Evolutionary conservation across 2,888 invertebrate species (phyloP), one percentile per base, ranked within the genome.

Genomic region (Chironomus riparius): DNA sequence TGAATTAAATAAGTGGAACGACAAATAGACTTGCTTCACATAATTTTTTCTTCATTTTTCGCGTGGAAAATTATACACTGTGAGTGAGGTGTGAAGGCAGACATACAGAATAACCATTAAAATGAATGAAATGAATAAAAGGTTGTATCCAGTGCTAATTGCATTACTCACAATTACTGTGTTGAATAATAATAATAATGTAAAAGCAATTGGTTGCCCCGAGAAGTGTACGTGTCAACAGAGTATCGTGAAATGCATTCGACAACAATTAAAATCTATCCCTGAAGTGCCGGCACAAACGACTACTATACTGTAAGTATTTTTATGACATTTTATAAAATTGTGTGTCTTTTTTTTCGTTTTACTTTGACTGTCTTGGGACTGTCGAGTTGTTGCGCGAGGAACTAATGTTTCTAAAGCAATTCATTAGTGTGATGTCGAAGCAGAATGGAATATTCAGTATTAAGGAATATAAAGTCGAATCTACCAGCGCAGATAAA

Each of bases 301-400:
- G 18, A 79, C 78, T n/a, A n/a, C n/a, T 77, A 79, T 82, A 77
- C 78, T 83, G 83, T 83, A 80, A 83, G 83, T 83, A 38, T 10
- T 38, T 38, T 38, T 38, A 38, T 38, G 38, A 38, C 38, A 38
- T 38, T 38, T 38, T 38, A 10, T 38, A 1, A 4, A 10, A 10
- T 38, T 10, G 10, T 10, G 10, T 38, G 5, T 5, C 28, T 7
- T 38, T 7, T 4, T 38, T 38, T 28, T 28, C 5, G 38, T 38
- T 38, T 38, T 38, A 38, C 38, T 38, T 38, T 38, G 38, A 38
- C 38, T 38, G 38, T 38, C 38, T 38, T 10, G 38, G 38, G 38
- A 38, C n/a, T n/a, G n/a, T 38, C 4, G 7, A 10, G 7, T 38
- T 38, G 7, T 38, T 38, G 10, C 10, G 38, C 1, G 38, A 2